phyloP scores from a whole-genome alignment of 1,140 invertebrate genomes.

The Zaprionus lachaisei region DNA sequence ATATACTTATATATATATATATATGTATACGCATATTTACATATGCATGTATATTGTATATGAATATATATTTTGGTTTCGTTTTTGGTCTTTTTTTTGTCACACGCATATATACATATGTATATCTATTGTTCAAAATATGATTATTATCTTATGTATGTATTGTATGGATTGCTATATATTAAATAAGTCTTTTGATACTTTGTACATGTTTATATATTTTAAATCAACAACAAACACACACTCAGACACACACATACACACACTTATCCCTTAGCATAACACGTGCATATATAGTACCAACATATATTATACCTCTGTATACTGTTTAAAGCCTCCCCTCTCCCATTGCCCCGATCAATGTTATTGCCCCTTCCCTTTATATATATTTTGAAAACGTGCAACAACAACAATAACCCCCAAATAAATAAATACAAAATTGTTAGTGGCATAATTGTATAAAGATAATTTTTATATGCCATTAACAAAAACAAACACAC shows the following conservation, averaged over 20 bases:
- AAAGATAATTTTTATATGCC: slow-evolving; percentile 64
- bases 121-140: slow-evolving; percentile 72
- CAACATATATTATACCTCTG: slow-evolving; percentile 41
- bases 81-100: slow-evolving; percentile 22
- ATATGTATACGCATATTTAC: slow-evolving; percentile 15
- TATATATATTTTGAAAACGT: slow-evolving; percentile 47
- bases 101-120: slow-evolving; percentile 34
- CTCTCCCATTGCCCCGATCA: slow-evolving; percentile 47
- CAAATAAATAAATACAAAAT: slow-evolving; percentile 39
- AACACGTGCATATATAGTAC: slow-evolving; percentile 63
- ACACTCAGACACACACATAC: background rate
- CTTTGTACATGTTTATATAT: slow-evolving; percentile 81
- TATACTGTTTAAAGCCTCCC: slow-evolving; percentile 31
- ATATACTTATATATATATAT: slow-evolving; percentile 14
- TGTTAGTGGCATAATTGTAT: slow-evolving; percentile 65
- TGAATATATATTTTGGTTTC: slow-evolving; percentile 30
- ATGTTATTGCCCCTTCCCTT: slow-evolving; percentile 54
- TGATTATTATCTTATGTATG: slow-evolving; percentile 76
- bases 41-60: slow-evolving; percentile 29
- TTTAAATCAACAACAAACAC: slow-evolving; percentile 43
- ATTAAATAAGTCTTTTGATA: slow-evolving; percentile 79
- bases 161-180: slow-evolving; percentile 79
- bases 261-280: slow-evolving; percentile 55
- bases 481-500: slow-evolving; percentile 39
- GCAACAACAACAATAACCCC: slow-evolving; percentile 41